A percentile compares a stretch with the other conserved stretches of the same genome.
Evolutionary conservation across 1,140 invertebrate genomes (phyloP).

Genomic region (Atta colombica): DNA sequence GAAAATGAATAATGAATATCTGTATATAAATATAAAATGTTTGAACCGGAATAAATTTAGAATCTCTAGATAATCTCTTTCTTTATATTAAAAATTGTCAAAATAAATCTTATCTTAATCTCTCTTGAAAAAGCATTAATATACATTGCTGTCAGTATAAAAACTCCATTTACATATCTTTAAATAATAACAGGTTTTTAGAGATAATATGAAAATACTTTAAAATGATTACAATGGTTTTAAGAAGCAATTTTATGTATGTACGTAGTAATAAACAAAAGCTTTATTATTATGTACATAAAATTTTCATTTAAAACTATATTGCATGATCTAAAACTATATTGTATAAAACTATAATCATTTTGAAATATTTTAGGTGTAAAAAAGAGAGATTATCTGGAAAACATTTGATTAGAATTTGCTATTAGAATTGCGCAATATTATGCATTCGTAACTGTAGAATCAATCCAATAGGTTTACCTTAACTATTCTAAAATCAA

Average conservation of each 20-base stretch:
- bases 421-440: slow-evolving; percentile 1
- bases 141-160: no score
- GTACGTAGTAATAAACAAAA: no score
- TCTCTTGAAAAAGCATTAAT: no score
- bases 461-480: neutral
- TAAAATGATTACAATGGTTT: no score
- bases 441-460: neutral
- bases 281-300: neutral
- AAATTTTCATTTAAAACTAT: slow-evolving; percentile 22
- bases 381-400: neutral
- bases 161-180: no score
- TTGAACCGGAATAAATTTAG: neutral
- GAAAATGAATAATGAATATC: neutral
- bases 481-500: neutral
- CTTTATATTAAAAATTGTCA: no score
- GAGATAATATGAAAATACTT: no score
- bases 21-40: neutral
- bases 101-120: no score
- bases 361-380: neutral
- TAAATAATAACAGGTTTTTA: no score
- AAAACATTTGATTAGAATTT: neutral
- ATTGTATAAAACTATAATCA: neutral
- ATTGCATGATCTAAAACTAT: no score
- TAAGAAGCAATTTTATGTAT: no score
- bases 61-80: neutral